phyloP scores from a whole-genome alignment of 1,140 invertebrate genomes.

The Calephelis nemesis region DNA sequence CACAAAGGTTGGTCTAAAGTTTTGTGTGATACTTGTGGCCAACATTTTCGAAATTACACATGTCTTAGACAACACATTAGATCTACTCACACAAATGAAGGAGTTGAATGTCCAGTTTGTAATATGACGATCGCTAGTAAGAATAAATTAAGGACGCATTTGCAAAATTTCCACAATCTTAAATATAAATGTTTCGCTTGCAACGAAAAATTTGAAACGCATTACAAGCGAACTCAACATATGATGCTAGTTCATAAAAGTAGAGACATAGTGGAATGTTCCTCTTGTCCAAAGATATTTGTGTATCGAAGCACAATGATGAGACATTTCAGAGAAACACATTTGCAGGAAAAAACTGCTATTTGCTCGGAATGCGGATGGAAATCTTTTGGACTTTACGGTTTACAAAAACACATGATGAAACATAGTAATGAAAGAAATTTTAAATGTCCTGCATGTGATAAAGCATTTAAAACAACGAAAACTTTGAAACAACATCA shows the following conservation, averaged over 20 bases:
- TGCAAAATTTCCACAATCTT: slow-evolving; percentile 32
- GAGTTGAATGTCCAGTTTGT: slow-evolving; percentile 35
- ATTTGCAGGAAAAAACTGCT: slow-evolving; percentile 52
- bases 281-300: slow-evolving; percentile 34
- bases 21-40: slow-evolving; percentile 5
- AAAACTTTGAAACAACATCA: slow-evolving; percentile 19
- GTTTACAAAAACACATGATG: slow-evolving; percentile 39
- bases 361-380: slow-evolving; percentile 57
- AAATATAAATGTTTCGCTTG: slow-evolving; percentile 35
- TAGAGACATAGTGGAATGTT: slow-evolving; percentile 34
- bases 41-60: slow-evolving; percentile 9
- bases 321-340: slow-evolving; percentile 46
- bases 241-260: slow-evolving; percentile 38
- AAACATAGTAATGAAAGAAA: slow-evolving; percentile 30
- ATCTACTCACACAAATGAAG: slow-evolving; percentile 78
- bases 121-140: slow-evolving; percentile 33
- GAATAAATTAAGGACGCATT: slow-evolving; percentile 26
- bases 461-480: slow-evolving; percentile 40
- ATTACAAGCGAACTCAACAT: slow-evolving; percentile 40
- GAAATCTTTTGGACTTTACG: slow-evolving; percentile 43
- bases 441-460: slow-evolving; percentile 38
- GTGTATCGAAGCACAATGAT: slow-evolving; percentile 41
- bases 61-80: slow-evolving; percentile 12
- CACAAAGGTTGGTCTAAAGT: slow-evolving; percentile 11
- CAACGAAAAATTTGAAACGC: slow-evolving; percentile 33